Conservation (phyloP, 2,888 invertebrate genomes). For the Lycophotia porphyrea region DNA sequence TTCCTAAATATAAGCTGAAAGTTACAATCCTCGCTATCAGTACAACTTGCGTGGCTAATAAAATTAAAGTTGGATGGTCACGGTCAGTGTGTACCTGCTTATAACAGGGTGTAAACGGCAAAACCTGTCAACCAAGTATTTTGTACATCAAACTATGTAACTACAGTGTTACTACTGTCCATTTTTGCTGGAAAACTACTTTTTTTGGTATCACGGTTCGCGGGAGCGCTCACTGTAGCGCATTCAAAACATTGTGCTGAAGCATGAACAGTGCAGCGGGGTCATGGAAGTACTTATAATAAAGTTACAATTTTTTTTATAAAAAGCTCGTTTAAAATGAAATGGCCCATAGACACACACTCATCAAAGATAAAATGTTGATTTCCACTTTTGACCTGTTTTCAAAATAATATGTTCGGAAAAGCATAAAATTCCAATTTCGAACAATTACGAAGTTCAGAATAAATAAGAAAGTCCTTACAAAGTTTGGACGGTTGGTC, state of each 20-base stretch:
- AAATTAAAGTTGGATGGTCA: no score
- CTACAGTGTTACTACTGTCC: no score
- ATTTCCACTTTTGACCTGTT: neutral
- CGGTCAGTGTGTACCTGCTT: no score
- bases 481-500: neutral
- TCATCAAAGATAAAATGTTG: no score
- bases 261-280: neutral
- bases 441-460: neutral
- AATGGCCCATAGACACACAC: neutral
- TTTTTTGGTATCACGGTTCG: neutral
- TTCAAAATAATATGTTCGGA: neutral
- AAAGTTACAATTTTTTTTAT: neutral
- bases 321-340: neutral
- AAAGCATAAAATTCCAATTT: neutral
- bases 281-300: neutral
- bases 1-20: no score
- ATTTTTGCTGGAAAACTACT: neutral
- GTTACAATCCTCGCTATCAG: no score
- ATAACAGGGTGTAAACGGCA: no score
- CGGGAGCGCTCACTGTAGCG: neutral
- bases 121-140: no score
- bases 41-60: no score
- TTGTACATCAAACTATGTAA: no score
- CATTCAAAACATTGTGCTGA: neutral
- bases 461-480: neutral